A percentile compares a stretch with the other conserved stretches of the same genome.
Evolutionary conservation across 2,888 invertebrate genomes (phyloP).

Genomic region (Drosophila peninsularis): DNA sequence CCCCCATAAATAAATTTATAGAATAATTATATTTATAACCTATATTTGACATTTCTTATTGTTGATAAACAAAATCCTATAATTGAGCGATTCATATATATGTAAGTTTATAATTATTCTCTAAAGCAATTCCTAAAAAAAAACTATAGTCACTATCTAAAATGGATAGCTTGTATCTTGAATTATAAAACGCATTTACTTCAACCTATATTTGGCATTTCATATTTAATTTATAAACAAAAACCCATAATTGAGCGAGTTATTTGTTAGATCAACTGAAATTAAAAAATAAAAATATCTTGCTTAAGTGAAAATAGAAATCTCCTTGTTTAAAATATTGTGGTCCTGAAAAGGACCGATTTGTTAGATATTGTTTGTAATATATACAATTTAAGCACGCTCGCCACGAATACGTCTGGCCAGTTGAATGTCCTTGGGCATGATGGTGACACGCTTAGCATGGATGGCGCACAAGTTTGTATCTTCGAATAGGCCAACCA

Average conservation of each 20-base stretch:
- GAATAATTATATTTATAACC: too few relatives aligned
- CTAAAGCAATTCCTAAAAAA: too few relatives aligned
- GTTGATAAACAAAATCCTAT: too few relatives aligned
- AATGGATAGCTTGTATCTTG: too few relatives aligned
- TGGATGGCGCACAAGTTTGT: conserved; percentile 2
- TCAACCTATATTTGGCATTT: too few relatives aligned
- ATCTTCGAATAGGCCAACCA: conserved; percentile 15
- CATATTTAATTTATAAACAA: too few relatives aligned
- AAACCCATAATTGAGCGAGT: background rate
- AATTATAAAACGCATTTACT: too few relatives aligned
- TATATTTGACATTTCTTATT: too few relatives aligned
- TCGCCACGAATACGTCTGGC: conserved; percentile 98
- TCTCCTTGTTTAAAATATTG: conserved; percentile 16
- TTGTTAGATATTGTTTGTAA: conserved; percentile 11
- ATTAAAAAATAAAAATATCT: background rate
- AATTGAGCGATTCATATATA: too few relatives aligned
- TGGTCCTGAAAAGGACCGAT: conserved; percentile 54
- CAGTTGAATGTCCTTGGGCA: conserved; percentile 98
- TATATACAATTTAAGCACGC: conserved; percentile 89
- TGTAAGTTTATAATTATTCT: too few relatives aligned
- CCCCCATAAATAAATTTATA: too few relatives aligned
- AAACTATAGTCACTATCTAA: too few relatives aligned
- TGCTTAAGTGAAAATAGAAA: conserved; percentile 15
- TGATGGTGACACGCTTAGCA: conserved; percentile 93
- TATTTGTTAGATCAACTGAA: background rate